Conservation (phyloP, 2,113 vertebrate genomes). For the Lamprologus ornatipinnis region DNA sequence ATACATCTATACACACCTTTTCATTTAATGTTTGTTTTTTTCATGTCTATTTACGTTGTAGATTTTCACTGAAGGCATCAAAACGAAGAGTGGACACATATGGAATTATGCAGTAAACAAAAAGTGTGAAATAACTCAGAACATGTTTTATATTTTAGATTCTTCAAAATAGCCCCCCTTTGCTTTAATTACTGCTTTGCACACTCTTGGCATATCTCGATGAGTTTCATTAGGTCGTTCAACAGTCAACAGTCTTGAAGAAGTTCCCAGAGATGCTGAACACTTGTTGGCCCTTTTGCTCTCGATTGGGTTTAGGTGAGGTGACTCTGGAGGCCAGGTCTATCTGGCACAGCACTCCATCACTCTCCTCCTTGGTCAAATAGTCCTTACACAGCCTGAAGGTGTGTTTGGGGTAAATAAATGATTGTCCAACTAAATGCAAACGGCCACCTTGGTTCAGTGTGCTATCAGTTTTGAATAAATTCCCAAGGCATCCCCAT, state of each 20-base stretch:
- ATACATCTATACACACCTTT: background rate
- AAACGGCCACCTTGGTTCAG: background rate
- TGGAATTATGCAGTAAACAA: background rate
- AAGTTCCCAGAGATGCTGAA: background rate
- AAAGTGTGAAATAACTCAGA: background rate
- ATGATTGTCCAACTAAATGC: background rate
- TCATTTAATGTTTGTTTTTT: background rate
- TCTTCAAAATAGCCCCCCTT: background rate
- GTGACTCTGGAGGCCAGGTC: background rate
- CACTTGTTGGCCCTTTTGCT: background rate
- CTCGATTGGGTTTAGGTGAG: accelerated
- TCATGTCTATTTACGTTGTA: background rate
- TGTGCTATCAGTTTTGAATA: background rate
- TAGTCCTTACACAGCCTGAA: background rate
- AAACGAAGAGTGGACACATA: background rate
- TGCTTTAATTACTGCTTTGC: background rate
- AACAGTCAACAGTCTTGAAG: background rate
- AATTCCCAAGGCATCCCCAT: background rate
- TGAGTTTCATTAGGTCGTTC: background rate
- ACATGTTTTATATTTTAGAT: background rate
- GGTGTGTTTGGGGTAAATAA: background rate
- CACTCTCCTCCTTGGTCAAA: background rate
- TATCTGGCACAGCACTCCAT: background rate
- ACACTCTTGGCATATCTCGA: accelerated
- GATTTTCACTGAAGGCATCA: background rate